phyloP scores from a whole-genome alignment of 2,797 vertebrate genomes.

The Aythya fuligula region DNA sequence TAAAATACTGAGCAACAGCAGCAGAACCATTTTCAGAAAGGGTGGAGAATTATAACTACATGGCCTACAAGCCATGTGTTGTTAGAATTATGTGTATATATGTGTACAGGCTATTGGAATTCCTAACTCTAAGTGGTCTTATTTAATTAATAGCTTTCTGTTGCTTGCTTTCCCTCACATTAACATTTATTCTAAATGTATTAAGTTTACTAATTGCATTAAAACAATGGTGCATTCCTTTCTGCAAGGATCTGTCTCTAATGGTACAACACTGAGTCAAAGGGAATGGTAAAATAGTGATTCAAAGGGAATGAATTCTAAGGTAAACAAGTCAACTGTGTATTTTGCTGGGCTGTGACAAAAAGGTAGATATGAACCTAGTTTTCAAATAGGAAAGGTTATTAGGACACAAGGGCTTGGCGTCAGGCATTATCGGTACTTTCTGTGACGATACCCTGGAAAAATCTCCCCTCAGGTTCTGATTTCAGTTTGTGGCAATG shows the following conservation, averaged over 20 bases:
- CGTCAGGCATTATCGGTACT: constrained; percentile 32
- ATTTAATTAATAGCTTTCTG: neutral
- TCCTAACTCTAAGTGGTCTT: neutral
- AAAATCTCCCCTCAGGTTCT: constrained; percentile 36
- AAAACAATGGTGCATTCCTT: neutral
- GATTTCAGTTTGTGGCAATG: neutral
- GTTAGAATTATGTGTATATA: neutral
- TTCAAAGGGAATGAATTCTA: neutral
- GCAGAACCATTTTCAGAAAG: neutral
- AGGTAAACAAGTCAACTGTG: constrained; percentile 43
- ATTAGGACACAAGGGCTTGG: constrained; percentile 16
- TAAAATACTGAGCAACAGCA: neutral
- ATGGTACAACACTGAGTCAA: neutral
- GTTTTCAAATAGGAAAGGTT: constrained; percentile 41
- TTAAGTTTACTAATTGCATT: neutral
- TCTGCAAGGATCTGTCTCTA: neutral
- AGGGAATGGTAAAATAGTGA: neutral
- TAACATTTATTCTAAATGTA: neutral
- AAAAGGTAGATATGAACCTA: constrained; percentile 31
- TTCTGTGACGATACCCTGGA: neutral
- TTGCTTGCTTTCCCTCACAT: neutral
- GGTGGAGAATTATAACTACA: neutral
- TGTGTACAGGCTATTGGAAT: neutral
- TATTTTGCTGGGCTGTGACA: constrained; percentile 37
- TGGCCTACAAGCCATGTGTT: neutral